Evolutionary conservation across 2,113 vertebrate genomes (phyloP), one percentile per base, ranked within the genome.

Genomic region (Amblyornis subalaris): DNA sequence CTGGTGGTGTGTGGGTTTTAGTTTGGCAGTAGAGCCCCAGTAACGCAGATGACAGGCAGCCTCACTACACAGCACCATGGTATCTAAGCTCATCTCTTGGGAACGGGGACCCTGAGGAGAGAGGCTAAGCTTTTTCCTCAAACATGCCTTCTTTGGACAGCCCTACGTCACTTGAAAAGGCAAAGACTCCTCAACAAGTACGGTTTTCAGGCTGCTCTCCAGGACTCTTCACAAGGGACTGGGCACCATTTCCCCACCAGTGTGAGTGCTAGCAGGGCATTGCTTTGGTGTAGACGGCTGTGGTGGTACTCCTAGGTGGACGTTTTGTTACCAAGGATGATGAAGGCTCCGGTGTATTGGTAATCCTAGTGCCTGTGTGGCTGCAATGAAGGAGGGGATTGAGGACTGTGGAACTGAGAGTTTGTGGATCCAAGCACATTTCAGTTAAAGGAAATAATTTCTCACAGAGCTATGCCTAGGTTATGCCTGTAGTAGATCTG

Each of bases 381-480:
- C 26, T 51, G 28, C 35, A 45, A 7, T 11, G n/a, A 38, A 77
- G 16, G 70, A 85, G 23, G 1, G 8, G 4, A 14, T 1, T 78
- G 31, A 71, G 66, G 61, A n/a, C 36, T 14, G 19, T 44, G 44
- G 16, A 84, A 54, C 51, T 19, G 25, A 24, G 29, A 1, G 4
- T 61, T 64, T 69, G 64, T 50, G 38, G 13, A 71, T 60, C 20
- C 33, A 87, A 36, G 12, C 40, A 29, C 18, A 10, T 44, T 75
- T 79, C 40, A 61, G 17, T 65, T 15, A 36, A 67, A 89, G 33
- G 48, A 38, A 50, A 13, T 58, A 12, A 62, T n/a, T 91, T 69
- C n/a, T 72, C 45, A 53, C 31, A 13, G 1, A 4, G 4, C 9
- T 50, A 5, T n/a, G 12, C 6, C 24, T 40, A 2, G 18, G 26